Percentiles rank a stretch among this genome's conserved stretches.
Conservation (phyloP, 2,888 invertebrate species). For the Andrena camellia region DNA sequence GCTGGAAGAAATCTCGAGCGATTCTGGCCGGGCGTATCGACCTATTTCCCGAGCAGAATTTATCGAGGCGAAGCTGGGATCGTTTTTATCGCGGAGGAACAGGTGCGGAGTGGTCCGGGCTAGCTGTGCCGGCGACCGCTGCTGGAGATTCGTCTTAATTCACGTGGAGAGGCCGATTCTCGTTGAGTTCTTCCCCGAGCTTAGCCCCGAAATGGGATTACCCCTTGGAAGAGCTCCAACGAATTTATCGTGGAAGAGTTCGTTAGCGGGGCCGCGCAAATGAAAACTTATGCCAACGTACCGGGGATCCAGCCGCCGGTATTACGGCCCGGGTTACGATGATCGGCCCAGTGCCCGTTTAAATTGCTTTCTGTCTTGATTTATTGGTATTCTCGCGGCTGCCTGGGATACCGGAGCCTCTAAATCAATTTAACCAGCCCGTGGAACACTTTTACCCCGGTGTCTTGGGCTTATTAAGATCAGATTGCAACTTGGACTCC, state of each 20-base stretch:
- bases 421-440: conserved; percentile 52
- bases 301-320: conserved; percentile 36
- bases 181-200: conserved; percentile 65
- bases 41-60: conserved; percentile 39
- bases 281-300: conserved; percentile 74
- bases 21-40: conserved; percentile 18
- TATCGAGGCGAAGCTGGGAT: conserved; percentile 24
- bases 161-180: conserved; percentile 65
- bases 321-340: conserved; percentile 58
- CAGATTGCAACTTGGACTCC: neutral
- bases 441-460: neutral
- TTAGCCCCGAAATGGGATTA: conserved; percentile 74
- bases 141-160: conserved; percentile 74
- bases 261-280: conserved; percentile 72
- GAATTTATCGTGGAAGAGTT: conserved; percentile 77
- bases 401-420: conserved; percentile 12
- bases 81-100: conserved; percentile 19
- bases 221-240: conserved; percentile 69
- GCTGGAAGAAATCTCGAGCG: conserved; percentile 32
- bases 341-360: conserved; percentile 51
- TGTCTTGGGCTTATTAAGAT: conserved; percentile 11
- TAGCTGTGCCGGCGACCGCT: conserved; percentile 23
- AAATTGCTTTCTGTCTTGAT: conserved; percentile 62
- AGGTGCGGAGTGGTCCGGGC: conserved; percentile 29
- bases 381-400: conserved; percentile 41